These are phyloP conservation scores for Vultur gryphus DNA, from an alignment of 2,797 vertebrate genomes.

Conservation along the genomic window DNA sequence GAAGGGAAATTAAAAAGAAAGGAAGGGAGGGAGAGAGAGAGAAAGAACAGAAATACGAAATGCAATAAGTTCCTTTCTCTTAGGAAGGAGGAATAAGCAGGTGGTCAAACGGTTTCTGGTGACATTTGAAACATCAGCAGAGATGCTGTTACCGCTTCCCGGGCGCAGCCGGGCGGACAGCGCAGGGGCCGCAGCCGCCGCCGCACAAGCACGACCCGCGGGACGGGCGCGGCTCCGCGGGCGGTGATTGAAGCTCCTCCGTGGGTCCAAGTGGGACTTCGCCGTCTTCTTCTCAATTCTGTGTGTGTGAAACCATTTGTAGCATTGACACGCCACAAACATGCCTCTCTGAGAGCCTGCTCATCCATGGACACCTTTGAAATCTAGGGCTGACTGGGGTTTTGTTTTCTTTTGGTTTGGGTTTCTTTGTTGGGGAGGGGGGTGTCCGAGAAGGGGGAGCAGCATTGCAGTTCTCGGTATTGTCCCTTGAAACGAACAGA, in stretches of 20 bases:
- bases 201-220: fast-evolving
- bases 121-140: not conserved
- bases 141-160: not conserved
- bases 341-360: not conserved
- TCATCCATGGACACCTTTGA: not conserved
- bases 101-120: not conserved
- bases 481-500: not conserved
- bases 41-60: not conserved
- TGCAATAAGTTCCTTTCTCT: not conserved
- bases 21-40: not conserved
- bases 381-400: not conserved
- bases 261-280: not conserved
- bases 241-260: not conserved
- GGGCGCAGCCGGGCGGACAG: too few relatives aligned
- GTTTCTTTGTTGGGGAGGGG: not conserved
- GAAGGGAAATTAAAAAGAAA: not conserved
- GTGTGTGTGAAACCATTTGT: not conserved
- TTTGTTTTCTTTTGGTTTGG: not conserved
- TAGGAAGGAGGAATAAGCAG: not conserved
- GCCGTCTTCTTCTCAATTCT: not conserved
- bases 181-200: not conserved
- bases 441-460: not conserved
- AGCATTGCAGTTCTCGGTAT: not conserved
- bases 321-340: not conserved
- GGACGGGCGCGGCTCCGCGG: not conserved